Evolutionary conservation across 2,797 vertebrate genomes (phyloP).

Genomic region (Limosa lapponica): DNA sequence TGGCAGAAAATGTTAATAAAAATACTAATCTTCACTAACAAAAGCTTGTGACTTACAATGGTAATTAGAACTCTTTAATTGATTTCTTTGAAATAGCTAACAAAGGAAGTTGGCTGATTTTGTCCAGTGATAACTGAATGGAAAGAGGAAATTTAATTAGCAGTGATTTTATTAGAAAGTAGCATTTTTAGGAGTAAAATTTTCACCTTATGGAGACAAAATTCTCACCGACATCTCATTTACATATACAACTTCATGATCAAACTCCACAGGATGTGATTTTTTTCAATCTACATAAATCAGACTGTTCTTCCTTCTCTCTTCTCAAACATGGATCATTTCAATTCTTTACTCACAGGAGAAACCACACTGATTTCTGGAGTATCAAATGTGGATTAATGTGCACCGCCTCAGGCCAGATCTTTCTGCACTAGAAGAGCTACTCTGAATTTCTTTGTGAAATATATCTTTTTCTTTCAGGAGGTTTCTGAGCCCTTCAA

Average conservation of each 20-base stretch:
- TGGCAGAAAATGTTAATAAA: background rate
- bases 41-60: background rate
- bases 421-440: background rate
- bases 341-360: background rate
- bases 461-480: background rate
- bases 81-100: background rate
- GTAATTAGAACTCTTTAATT: background rate
- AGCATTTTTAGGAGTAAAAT: background rate
- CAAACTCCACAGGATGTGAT: background rate
- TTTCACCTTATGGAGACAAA: background rate
- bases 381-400: background rate
- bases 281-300: background rate
- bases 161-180: background rate
- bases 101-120: background rate
- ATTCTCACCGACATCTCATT: background rate
- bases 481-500: background rate
- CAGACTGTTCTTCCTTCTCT: background rate
- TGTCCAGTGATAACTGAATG: background rate
- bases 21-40: constrained; percentile 1
- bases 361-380: background rate
- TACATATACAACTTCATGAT: background rate
- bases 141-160: background rate
- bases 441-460: background rate
- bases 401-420: background rate
- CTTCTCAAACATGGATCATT: background rate